A percentile compares a stretch with the other conserved stretches of the same genome.
Evolutionary conservation across 2,888 invertebrate genomes (phyloP).

Genomic region (Hoplodrina ambigua): DNA sequence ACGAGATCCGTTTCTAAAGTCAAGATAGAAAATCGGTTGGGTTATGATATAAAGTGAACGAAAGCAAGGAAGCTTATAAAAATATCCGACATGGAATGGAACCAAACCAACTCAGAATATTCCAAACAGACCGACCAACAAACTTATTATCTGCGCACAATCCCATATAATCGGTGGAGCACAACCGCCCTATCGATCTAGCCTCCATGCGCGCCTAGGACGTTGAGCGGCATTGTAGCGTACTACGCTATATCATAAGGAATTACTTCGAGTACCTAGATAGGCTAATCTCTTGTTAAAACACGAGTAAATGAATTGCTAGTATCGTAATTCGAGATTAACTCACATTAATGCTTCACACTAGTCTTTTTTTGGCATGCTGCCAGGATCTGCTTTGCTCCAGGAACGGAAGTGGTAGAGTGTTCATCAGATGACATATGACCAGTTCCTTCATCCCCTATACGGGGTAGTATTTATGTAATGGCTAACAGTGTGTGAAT

Average conservation of each 20-base stretch:
- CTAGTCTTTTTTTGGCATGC: slow-evolving; percentile 40
- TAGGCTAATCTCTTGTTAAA: slow-evolving; percentile 30
- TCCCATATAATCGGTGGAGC: slow-evolving; percentile 20
- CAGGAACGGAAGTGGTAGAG: slow-evolving; percentile 39
- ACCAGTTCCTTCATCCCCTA: slow-evolving; percentile 24
- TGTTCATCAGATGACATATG: slow-evolving; percentile 35
- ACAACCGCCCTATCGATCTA: slow-evolving; percentile 37
- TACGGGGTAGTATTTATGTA: slow-evolving; percentile 1
- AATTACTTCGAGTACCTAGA: slow-evolving; percentile 13
- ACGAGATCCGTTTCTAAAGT: not conserved
- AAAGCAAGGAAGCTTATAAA: slow-evolving; percentile 3
- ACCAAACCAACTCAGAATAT: slow-evolving; percentile 11
- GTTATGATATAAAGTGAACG: not conserved
- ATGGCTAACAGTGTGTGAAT: slow-evolving; percentile 1
- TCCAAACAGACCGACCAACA: slow-evolving; percentile 1
- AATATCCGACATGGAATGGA: not conserved
- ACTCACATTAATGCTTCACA: slow-evolving; percentile 38
- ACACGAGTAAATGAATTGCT: slow-evolving; percentile 36
- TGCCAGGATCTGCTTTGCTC: slow-evolving; percentile 31
- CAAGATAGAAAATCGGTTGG: not conserved
- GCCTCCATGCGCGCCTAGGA: slow-evolving; percentile 24
- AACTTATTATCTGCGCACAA: slow-evolving; percentile 23
- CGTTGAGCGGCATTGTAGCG: slow-evolving; percentile 10
- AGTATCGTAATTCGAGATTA: slow-evolving; percentile 47
- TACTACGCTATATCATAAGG: slow-evolving; percentile 14